Evolutionary conservation across 2,888 invertebrate genomes (phyloP), one percentile per base, ranked within the genome.

Genomic region (Dinocampus coccinellae): DNA sequence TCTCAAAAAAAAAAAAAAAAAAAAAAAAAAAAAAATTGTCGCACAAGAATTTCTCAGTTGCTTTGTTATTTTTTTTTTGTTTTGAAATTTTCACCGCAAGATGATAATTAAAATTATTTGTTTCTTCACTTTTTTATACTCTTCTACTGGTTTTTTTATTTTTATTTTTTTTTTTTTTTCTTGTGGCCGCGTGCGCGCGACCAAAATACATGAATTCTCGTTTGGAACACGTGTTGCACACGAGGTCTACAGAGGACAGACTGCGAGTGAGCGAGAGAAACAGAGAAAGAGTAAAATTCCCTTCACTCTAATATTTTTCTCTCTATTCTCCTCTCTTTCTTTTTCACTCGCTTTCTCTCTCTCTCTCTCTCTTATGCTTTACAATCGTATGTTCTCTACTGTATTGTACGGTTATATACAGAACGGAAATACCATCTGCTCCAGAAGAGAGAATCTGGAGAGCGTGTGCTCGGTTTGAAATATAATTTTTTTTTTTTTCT

Each of bases 381-480:
- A 58, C 69, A 65, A 66, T 71, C 66, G 36, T 34, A n/a, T 58
- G n/a, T 58, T 34, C 24, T 64, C 42, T 52, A 39, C 39, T 60
- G 53, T 53, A 67, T 57, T 65, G 26, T 61, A 47, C 16, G 16
- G 67, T 72, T 73, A 73, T 73, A 71, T 74, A 74, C 47, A 64
- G 75, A 80, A 76, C 82, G 83, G 83, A 83, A 83, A 78, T 79
- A 80, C 81, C 83, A 83, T 83, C 83, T 83, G 83, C 77, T 73
- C 63, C 69, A 73, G 67, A 67, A 13, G 61, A 13, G 61, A 39
- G 57, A 66, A 66, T 66, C 57, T 57, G 57, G 55, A 66, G 55
- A 66, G 66, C 66, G 66, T 55, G 66, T 39, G 26, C 3, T 11
- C 42, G 33, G 57, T 33, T 65, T 22, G 22, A 65, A 36, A 65